phyloP scores from a whole-genome alignment of 2,888 invertebrate genomes.

The Dynastes maya region DNA sequence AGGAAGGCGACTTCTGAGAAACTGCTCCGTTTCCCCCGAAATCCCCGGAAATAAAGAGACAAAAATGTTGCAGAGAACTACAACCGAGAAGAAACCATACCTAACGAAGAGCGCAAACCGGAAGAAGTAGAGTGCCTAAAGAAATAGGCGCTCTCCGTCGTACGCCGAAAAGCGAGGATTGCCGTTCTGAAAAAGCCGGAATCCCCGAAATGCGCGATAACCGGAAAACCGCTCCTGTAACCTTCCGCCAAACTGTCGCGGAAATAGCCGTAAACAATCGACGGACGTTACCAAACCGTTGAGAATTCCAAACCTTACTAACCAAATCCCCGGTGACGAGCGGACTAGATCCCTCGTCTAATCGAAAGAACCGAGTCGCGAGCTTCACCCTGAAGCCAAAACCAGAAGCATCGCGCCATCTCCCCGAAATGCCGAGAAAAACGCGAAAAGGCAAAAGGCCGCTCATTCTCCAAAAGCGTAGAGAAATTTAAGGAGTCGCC shows the following conservation, averaged over 20 bases:
- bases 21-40: neutral
- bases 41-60: neutral
- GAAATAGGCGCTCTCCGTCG: neutral
- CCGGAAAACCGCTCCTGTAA: too few relatives aligned
- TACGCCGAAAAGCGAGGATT: neutral
- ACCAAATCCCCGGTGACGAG: neutral
- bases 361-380: too few relatives aligned
- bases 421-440: neutral
- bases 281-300: neutral
- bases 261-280: too few relatives aligned
- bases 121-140: neutral
- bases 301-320: neutral
- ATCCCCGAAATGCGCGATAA: neutral
- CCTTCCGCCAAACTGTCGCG: neutral
- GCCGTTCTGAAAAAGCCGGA: neutral
- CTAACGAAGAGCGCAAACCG: neutral
- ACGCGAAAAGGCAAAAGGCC: neutral
- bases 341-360: too few relatives aligned
- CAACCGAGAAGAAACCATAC: neutral
- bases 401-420: neutral
- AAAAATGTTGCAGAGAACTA: neutral
- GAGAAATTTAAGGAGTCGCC: conserved; percentile 1
- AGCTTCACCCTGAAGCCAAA: conserved; percentile 13
- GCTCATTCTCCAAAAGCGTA: neutral
- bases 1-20: conserved; percentile 4